Evolutionary conservation across 1,140 invertebrate species (phyloP), one percentile per base, ranked within the genome.

Genomic region (Saccostrea echinata): DNA sequence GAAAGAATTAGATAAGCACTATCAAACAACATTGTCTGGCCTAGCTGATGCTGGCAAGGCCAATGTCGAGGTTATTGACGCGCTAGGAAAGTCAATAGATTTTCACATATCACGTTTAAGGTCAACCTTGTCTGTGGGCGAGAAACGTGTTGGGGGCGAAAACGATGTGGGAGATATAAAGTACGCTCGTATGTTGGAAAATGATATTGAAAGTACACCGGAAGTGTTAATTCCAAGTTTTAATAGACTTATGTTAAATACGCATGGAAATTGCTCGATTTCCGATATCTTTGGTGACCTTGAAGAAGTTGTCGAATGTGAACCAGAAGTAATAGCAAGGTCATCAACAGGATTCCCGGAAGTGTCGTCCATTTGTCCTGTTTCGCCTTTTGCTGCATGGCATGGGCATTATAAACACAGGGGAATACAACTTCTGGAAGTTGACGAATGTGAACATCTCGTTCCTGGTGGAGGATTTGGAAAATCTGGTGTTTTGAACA

Each of bases 291-390:
- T 83, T 53, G 81, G 81, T 3, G 81, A 83, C n/a, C 52, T 83
- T n/a, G 43, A 83, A 16, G 81, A 83, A 51, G 81, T 83, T n/a
- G 18, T 52, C 24, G 81, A 83, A 24, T 83, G 81, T 27, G 81
- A 83, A 53, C 81, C 81, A 35, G 52, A 52, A 52, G 52, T 53
- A 24, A 83, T 83, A 51, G 43, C 81, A n/a, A 24, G 81, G 52
- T 51, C 81, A 27, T 52, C 35, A 24, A 83, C 81, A 24, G 81
- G 81, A 1, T 83, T 83, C 52, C 52, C 81, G 43, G 81, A 83
- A 83, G 81, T 83, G 81, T 83, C 81, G 52, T 52, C 81, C 24
- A n/a, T 83, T 24, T 83, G 81, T 53, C 81, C 81, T 21, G 81
- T 83, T 21, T 83, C 81, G 35, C 81, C 81, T n/a, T 83, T 52